These are phyloP conservation scores for Rhadina sibilatrix DNA, from an alignment of 2,113 vertebrate genomes.

Conservation along the genomic window DNA sequence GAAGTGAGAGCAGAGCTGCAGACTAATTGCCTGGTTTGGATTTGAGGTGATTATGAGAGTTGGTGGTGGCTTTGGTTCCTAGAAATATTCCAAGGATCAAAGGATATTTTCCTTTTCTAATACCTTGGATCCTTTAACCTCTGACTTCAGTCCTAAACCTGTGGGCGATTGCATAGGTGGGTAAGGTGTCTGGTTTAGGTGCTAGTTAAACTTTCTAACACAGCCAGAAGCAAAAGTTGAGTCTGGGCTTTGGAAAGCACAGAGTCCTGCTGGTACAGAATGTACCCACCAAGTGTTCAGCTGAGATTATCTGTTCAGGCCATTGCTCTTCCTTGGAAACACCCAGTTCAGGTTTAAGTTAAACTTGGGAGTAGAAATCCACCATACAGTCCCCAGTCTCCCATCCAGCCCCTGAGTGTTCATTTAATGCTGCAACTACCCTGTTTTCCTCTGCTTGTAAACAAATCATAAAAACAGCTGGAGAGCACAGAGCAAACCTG, in stretches of 20 bases:
- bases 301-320: neutral
- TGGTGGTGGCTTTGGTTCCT: neutral
- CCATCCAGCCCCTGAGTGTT: neutral
- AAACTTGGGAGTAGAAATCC: neutral
- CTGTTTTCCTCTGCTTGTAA: neutral
- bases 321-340: neutral
- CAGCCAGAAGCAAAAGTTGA: neutral
- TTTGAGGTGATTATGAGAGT: neutral
- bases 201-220: neutral
- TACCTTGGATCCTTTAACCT: neutral
- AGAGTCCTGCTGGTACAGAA: neutral
- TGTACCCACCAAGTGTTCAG: neutral
- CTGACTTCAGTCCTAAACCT: neutral
- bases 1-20: neutral
- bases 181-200: neutral
- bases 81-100: neutral
- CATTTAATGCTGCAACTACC: neutral
- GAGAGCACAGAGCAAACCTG: neutral
- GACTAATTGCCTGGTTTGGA: neutral
- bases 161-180: neutral
- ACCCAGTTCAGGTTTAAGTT: neutral
- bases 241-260: neutral
- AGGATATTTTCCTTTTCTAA: neutral
- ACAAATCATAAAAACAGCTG: neutral
- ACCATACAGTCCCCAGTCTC: fast-evolving